Base-by-base conservation (phyloP, 2,113 vertebrate species). In the Lagopus muta region DNA sequence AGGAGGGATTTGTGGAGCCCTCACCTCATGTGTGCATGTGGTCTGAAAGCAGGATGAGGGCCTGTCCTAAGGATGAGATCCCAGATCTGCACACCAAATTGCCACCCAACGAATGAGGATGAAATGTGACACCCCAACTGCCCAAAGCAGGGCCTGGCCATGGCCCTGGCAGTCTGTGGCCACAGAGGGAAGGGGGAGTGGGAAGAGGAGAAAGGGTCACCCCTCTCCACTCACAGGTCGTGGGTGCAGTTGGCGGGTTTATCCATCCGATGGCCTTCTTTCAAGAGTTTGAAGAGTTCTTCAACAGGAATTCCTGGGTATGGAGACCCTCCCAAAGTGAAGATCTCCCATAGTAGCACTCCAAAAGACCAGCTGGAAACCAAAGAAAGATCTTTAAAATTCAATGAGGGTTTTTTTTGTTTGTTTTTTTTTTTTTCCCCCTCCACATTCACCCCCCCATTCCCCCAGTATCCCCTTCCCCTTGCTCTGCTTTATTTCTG, bases 201-300 rank as follows among this genome's bases (percentile, higher is more conserved):
- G 28, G 43, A 24, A 4, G 6, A 61, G n/a, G 18, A 62, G 38
- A 61, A 13, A 28, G 19, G 40, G 43, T 47, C 38, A 61, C 45
- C 10, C 27, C 61, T 30, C 34, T 43, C 4, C 50, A 55, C 99
- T 96, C 98, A 99, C 99, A 99, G 97, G 78, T 99, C 99, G 10
- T 99, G 99, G 6, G 99, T 99, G 97, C 99, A 99, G 97, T 99
- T 99, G 93, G 99, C 99, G 0, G 99, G 99, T 92, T 99, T 99
- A 97, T 99, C 99, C 99, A 99, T 99, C 62, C 99, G 98, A 95
- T 99, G 99, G 12, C 99, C 99, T 95, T 99, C 99, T 97, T 99
- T 99, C 93, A 99, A 98, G 93, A 99, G 98, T 94, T 99, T 99
- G 96, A 99, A 99, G 60, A 99, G 98, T 54, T 99, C 99, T 84